Evolutionary conservation across 2,797 vertebrate genomes (phyloP), one percentile per base, ranked within the genome.

Genomic region (Gila robusta): DNA sequence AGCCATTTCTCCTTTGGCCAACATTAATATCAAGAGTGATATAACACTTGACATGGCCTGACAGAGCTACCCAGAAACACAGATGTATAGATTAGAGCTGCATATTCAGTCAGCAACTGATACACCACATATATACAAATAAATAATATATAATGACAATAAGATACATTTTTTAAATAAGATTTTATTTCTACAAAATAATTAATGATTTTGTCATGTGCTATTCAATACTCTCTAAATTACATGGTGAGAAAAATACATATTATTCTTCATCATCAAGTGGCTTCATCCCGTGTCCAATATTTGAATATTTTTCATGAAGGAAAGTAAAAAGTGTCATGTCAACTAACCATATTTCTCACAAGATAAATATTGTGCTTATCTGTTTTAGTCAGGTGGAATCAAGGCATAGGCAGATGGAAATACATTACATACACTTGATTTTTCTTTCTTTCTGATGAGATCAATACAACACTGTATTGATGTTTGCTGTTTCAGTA

Each of bases 401-500:
- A 52, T 54, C 19, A 26, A 82, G 3, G 37, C 28, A 62, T n/a
- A 49, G 8, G 14, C 4, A n/a, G 28, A 49, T 52, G 23, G 12
- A 66, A 76, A 66, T 10, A 64, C 21, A 49, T 83, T 35, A 49
- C 56, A 73, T 47, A 37, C 59, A 49, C 28, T 19, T 11, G 41
- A 35, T 26, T 49, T 12, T 12, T 64, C 4, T 49, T 6, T 6
- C 35, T 56, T 11, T 11, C 52, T 35, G 26, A 49, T 19, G 54
- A 52, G 41, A 67, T 62, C 54, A 73, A 82, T 82, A 72, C 10
- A 52, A 8, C n/a, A n/a, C n/a, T n/a, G n/a, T n/a, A n/a, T n/a
- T 73, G 37, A 23, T 59, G 32, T 41, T 17, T 59, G 69, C 7
- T 52, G 1, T 67, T 49, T 49, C 16, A 17, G 47, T 44, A 32